A percentile compares a stretch with the other conserved stretches of the same genome.
These are phyloP conservation scores for Drosophila watanabei DNA, from an alignment of 1,140 invertebrate genomes.

Conservation along the genomic window DNA sequence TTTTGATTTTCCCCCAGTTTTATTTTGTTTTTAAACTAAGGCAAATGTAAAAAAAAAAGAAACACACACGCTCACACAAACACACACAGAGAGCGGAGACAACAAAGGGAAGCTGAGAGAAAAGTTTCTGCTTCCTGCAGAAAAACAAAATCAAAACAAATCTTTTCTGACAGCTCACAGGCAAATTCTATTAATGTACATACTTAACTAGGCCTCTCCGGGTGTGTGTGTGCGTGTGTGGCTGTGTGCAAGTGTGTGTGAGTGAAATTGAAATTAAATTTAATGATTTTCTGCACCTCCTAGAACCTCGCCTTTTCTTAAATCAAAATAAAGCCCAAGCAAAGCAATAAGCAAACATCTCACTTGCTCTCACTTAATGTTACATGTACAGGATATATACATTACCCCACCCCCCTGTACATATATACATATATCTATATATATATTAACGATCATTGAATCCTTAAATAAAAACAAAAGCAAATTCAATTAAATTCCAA, in stretches of 20 bases:
- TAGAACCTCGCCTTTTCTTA: constrained; percentile 18
- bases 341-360: constrained; percentile 10
- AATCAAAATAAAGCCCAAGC: not conserved
- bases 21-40: constrained; percentile 23
- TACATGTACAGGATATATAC: constrained; percentile 11
- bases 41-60: not conserved
- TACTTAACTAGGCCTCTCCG: constrained; percentile 22
- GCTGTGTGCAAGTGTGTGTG: constrained; percentile 3
- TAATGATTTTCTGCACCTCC: constrained; percentile 38
- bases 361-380: constrained; percentile 15
- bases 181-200: constrained; percentile 61
- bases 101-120: constrained; percentile 38
- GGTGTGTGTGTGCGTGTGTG: constrained; percentile 5
- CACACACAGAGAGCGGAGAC: constrained; percentile 21
- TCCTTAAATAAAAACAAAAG: constrained; percentile 7
- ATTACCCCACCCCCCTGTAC: constrained; percentile 14
- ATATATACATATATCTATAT: constrained; percentile 49
- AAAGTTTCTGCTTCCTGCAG: constrained; percentile 42
- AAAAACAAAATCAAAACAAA: constrained; percentile 63
- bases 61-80: not conserved
- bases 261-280: constrained; percentile 37
- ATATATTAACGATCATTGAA: constrained; percentile 40
- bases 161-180: constrained; percentile 68
- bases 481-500: not conserved
- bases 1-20: constrained; percentile 20